Percentiles rank a stretch among this genome's conserved stretches.
Evolutionary conservation across 2,888 invertebrate species (phyloP).

Genomic region (Agonum fuliginosum): DNA sequence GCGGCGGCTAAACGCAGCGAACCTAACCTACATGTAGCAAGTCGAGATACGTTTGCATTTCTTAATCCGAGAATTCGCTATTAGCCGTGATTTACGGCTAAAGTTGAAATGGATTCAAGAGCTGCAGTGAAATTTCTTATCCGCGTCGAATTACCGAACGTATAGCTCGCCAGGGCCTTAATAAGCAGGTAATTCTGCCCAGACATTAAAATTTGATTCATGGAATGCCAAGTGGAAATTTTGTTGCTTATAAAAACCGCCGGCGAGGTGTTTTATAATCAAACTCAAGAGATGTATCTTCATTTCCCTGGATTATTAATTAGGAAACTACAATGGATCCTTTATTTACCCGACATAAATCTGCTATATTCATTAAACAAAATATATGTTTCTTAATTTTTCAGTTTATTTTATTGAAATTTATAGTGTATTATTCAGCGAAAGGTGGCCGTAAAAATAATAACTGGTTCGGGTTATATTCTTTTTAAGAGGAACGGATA

Average conservation of each 20-base stretch:
- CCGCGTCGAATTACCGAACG: slow-evolving; percentile 46
- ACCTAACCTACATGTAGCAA: slow-evolving; percentile 45
- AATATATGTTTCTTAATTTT: too few relatives aligned
- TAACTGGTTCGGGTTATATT: too few relatives aligned
- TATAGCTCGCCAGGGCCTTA: slow-evolving; percentile 31
- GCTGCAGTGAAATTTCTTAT: slow-evolving; percentile 52
- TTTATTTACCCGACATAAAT: too few relatives aligned
- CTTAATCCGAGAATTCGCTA: slow-evolving; percentile 59
- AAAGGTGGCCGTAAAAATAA: too few relatives aligned
- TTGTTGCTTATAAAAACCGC: slow-evolving; percentile 54
- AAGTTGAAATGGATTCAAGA: slow-evolving; percentile 57
- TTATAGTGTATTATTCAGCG: too few relatives aligned
- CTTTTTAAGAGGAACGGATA: too few relatives aligned
- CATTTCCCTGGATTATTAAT: too few relatives aligned
- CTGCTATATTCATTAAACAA: too few relatives aligned
- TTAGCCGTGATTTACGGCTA: slow-evolving; percentile 57
- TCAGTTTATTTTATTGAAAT: too few relatives aligned
- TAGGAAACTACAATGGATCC: too few relatives aligned
- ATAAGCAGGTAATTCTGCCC: slow-evolving; percentile 52
- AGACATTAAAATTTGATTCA: slow-evolving; percentile 53
- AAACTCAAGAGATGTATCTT: too few relatives aligned
- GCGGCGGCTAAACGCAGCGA: slow-evolving; percentile 33
- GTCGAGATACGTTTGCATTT: slow-evolving; percentile 53
- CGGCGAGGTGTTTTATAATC: too few relatives aligned
- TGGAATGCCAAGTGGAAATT: slow-evolving; percentile 46